Evolutionary conservation across 2,113 vertebrate genomes (phyloP).

Genomic region (Hemichromis elongatus): DNA sequence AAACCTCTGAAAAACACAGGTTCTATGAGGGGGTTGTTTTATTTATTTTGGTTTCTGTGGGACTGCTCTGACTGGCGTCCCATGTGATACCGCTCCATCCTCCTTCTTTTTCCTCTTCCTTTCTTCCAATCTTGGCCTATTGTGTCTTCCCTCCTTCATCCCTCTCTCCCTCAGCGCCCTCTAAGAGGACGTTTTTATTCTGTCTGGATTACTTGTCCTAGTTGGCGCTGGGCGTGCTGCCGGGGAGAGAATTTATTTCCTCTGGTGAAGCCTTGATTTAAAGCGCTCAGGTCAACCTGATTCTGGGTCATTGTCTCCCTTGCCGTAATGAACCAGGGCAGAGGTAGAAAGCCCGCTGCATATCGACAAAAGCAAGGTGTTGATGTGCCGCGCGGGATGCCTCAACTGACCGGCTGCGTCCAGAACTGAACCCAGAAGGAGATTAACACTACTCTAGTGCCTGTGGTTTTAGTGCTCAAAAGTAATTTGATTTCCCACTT

Average conservation of each 20-base stretch:
- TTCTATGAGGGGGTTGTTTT: background rate
- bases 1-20: background rate
- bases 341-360: constrained; percentile 34
- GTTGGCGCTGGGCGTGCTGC: constrained; percentile 50
- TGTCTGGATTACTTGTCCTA: constrained; percentile 72
- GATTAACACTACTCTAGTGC: background rate
- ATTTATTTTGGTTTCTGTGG: background rate
- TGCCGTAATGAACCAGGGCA: constrained; percentile 62
- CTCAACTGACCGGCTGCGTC: background rate
- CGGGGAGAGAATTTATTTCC: constrained; percentile 55
- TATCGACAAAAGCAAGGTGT: background rate
- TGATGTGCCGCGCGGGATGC: background rate
- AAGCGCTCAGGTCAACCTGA: constrained; percentile 61
- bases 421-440: background rate
- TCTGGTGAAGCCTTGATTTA: constrained; percentile 59
- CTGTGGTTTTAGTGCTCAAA: background rate
- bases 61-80: background rate
- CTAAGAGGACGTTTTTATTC: constrained; percentile 57
- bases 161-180: constrained; percentile 27
- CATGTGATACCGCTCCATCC: background rate
- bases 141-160: background rate
- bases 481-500: background rate
- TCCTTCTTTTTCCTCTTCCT: background rate
- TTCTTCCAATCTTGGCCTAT: background rate
- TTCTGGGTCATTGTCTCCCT: constrained; percentile 72